A percentile compares a stretch with the other conserved stretches of the same genome.
Evolutionary conservation across 2,888 invertebrate species (phyloP).

Genomic region (Papilio protenor): DNA sequence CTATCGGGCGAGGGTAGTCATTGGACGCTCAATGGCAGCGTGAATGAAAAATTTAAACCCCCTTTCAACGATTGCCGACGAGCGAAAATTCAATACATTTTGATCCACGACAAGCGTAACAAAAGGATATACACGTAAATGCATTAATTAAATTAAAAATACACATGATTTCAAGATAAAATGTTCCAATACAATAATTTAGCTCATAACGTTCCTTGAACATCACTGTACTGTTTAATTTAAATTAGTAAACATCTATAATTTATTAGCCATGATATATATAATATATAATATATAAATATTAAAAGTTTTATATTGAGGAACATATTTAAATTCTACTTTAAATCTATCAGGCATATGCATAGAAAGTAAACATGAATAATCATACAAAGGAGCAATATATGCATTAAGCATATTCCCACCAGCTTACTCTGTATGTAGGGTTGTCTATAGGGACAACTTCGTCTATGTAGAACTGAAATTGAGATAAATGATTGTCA

Average conservation of each 20-base stretch:
- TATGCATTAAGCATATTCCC: conserved; percentile 5
- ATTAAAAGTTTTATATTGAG: no score
- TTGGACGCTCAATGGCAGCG: conserved; percentile 56
- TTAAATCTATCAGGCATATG: neutral
- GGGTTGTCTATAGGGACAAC: conserved; percentile 44
- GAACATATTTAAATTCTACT: neutral
- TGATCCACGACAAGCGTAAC: no score
- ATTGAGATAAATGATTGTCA: conserved; percentile 83
- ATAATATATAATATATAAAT: no score
- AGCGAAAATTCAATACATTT: conserved; percentile 5
- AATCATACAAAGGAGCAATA: neutral
- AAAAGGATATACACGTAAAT: neutral
- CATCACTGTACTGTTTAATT: neutral
- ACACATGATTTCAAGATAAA: neutral
- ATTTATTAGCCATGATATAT: neutral
- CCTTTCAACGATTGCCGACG: conserved; percentile 50
- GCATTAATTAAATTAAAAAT: neutral
- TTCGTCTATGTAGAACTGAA: conserved; percentile 68
- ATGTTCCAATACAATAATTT: neutral
- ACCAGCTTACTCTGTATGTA: conserved; percentile 12
- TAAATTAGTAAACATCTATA: neutral
- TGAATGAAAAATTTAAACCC: conserved; percentile 51
- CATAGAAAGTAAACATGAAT: neutral
- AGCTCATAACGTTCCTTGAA: neutral
- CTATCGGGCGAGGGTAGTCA: conserved; percentile 58